phyloP scores from a whole-genome alignment of 2,113 vertebrate genomes.

The Corvus moneduloides region DNA sequence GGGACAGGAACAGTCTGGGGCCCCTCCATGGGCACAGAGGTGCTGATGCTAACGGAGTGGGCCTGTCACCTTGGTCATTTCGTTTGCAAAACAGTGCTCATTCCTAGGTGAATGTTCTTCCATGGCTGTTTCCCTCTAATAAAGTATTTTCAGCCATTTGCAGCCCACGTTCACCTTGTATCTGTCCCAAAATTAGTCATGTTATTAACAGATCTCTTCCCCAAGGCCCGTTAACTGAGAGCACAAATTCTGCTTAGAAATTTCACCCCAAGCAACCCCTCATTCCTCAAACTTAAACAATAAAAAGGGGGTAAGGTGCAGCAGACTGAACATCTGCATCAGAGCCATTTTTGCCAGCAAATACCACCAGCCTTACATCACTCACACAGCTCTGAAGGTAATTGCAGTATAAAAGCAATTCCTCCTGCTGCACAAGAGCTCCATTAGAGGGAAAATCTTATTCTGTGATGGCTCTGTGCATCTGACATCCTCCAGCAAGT shows the following conservation, averaged over 20 bases:
- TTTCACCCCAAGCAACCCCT: not conserved
- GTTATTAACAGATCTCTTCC: not conserved
- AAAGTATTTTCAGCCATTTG: not conserved
- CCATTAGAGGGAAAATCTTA: not conserved
- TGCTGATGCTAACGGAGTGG: not conserved
- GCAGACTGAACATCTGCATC: not conserved
- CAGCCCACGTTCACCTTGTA: not conserved
- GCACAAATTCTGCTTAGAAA: not conserved
- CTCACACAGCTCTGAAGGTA: slow-evolving; percentile 2
- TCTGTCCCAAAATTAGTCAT: not conserved
- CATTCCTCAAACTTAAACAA: not conserved
- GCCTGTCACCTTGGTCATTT: not conserved
- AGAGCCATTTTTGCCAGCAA: not conserved
- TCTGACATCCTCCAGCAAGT: not conserved
- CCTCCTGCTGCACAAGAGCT: not conserved
- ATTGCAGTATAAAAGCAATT: not conserved
- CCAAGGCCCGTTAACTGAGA: not conserved
- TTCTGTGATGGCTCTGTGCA: not conserved
- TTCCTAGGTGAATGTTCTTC: not conserved
- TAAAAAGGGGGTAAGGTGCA: not conserved
- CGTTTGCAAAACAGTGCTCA: not conserved
- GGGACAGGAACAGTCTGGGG: not conserved
- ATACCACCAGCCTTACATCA: not conserved
- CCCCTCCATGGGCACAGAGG: not conserved
- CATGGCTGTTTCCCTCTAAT: not conserved